Evolutionary conservation across 2,797 vertebrate species (phyloP).

Genomic region (Brotogeris chrysoptera): DNA sequence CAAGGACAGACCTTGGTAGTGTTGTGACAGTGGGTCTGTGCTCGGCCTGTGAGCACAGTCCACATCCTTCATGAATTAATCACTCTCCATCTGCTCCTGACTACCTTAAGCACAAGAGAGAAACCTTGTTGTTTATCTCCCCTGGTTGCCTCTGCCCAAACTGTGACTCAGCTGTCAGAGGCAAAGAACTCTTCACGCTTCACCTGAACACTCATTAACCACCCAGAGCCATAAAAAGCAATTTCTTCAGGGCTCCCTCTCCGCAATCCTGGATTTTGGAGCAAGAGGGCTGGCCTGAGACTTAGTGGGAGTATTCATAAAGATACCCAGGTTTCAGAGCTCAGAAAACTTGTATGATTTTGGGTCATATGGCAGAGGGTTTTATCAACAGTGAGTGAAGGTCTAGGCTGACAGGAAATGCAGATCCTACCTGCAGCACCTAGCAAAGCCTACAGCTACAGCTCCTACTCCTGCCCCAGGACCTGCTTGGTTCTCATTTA

Average conservation of each 20-base stretch:
- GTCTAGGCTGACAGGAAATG: not conserved
- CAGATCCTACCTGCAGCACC: not conserved
- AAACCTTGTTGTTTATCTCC: not conserved
- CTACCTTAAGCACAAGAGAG: conserved; percentile 18
- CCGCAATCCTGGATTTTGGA: not conserved
- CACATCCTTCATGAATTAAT: not conserved
- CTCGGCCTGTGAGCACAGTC: not conserved
- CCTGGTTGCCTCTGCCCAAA: not conserved
- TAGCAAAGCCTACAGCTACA: not conserved
- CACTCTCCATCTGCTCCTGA: not conserved
- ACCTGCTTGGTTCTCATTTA: not conserved
- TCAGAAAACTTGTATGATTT: not conserved
- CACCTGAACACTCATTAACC: not conserved
- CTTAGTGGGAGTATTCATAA: not conserved
- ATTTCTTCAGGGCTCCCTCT: not conserved
- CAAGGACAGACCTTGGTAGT: not conserved
- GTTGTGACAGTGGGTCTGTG: not conserved
- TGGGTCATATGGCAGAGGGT: not conserved
- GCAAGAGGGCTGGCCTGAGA: not conserved
- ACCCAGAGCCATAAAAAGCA: conserved; percentile 3
- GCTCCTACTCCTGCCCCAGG: not conserved
- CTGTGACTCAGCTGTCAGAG: conserved; percentile 25
- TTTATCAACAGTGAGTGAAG: not conserved
- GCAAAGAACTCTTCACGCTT: not conserved
- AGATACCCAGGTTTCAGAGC: not conserved